Evolutionary conservation across 1,140 invertebrate genomes (phyloP).

Genomic region (Drosophila bocqueti): DNA sequence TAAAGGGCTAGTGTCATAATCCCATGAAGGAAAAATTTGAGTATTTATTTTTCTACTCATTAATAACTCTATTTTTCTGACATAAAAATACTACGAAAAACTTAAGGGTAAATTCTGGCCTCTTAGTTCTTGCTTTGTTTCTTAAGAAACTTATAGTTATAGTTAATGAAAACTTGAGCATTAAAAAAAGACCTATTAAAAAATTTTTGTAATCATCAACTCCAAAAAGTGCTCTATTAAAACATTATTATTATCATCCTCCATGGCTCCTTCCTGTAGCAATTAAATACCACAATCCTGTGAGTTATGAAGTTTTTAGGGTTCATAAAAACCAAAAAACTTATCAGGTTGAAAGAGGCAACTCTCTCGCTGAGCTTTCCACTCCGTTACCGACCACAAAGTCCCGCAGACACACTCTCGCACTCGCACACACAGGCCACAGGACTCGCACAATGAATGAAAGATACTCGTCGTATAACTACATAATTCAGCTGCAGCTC

Average conservation of each 20-base stretch:
- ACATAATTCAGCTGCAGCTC: conserved; percentile 69
- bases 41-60: not conserved
- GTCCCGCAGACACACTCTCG: not conserved
- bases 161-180: not conserved
- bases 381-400: conserved; percentile 9
- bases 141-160: not conserved
- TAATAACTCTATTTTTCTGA: not conserved
- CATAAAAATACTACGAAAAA: not conserved
- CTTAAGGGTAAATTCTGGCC: not conserved
- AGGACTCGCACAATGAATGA: conserved; percentile 26
- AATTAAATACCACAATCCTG: conserved; percentile 6
- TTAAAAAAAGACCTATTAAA: too few species aligned
- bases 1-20: not conserved
- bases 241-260: not conserved
- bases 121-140: not conserved
- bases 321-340: conserved; percentile 15
- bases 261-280: not conserved
- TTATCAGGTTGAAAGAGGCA: conserved; percentile 14
- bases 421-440: not conserved
- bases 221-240: too few species aligned
- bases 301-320: conserved; percentile 5
- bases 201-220: not conserved
- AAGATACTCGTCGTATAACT: conserved; percentile 33
- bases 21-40: not conserved
- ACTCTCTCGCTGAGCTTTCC: conserved; percentile 4